Evolutionary conservation across 2,797 vertebrate species (phyloP).

Genomic region (Poeciliopsis turneri): DNA sequence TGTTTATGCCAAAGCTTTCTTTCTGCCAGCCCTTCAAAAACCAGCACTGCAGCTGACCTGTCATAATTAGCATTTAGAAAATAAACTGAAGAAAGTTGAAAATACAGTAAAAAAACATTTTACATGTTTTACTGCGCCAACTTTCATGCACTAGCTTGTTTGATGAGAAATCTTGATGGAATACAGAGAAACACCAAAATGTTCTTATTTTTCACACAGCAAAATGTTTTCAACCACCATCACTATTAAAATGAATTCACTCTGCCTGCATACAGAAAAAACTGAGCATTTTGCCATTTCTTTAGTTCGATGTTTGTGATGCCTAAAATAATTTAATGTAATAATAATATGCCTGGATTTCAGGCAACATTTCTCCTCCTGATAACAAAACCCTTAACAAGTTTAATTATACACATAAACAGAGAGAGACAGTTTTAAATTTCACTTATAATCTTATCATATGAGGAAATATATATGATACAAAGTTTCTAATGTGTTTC

Average conservation of each 20-base stretch:
- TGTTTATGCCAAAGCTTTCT: neutral
- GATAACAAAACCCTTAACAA: neutral
- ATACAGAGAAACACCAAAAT: neutral
- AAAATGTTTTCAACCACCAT: neutral
- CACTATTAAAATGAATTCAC: neutral
- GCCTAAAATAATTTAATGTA: neutral
- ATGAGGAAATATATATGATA: neutral
- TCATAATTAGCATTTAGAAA: neutral
- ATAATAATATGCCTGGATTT: neutral
- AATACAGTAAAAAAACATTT: neutral
- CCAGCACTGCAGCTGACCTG: neutral
- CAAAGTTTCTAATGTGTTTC: neutral
- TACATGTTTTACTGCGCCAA: neutral
- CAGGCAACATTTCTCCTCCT: neutral
- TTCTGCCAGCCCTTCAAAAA: neutral
- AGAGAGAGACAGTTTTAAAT: neutral
- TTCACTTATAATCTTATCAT: neutral
- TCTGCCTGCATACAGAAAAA: neutral
- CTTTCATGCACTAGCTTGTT: neutral
- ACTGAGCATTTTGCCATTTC: neutral
- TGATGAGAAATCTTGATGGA: neutral
- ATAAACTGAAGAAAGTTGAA: neutral
- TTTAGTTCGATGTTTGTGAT: neutral
- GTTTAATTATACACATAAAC: neutral
- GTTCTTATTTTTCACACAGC: neutral